A percentile compares a stretch with the other conserved stretches of the same genome.
phyloP scores from a whole-genome alignment of 2,888 invertebrate genomes.

The Beris morrisii region DNA sequence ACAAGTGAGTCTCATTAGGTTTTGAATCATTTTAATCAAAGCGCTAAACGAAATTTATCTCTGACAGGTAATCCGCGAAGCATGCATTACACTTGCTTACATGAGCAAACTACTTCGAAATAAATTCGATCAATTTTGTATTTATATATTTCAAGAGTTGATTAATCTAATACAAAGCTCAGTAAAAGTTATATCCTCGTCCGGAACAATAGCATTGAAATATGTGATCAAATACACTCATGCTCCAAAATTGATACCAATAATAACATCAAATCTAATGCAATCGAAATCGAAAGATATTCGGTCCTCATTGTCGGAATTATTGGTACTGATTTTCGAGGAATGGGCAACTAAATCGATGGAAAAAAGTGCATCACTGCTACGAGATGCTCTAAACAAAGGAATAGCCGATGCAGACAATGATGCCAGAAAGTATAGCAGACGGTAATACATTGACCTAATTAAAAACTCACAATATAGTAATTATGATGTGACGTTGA shows the following conservation, averaged over 20 bases:
- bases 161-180: slow-evolving; percentile 93
- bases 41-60: no score
- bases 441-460: slow-evolving; percentile 64
- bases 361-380: slow-evolving; percentile 74
- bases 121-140: slow-evolving; percentile 84
- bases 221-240: slow-evolving; percentile 87
- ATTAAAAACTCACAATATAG: background rate
- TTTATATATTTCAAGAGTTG: slow-evolving; percentile 77
- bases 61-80: slow-evolving; percentile 75
- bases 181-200: slow-evolving; percentile 92
- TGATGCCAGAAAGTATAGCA: slow-evolving; percentile 77
- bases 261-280: slow-evolving; percentile 72
- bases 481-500: background rate
- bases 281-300: slow-evolving; percentile 92
- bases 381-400: slow-evolving; percentile 82
- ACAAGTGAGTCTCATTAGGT: slow-evolving; percentile 60
- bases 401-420: slow-evolving; percentile 94
- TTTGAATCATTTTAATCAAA: background rate
- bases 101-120: slow-evolving; percentile 81
- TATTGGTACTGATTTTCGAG: slow-evolving; percentile 79
- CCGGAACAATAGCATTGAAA: slow-evolving; percentile 81
- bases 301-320: slow-evolving; percentile 74
- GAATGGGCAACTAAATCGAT: slow-evolving; percentile 84
- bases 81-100: slow-evolving; percentile 92
- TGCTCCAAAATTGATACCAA: slow-evolving; percentile 76